phyloP scores from a whole-genome alignment of 2,113 vertebrate genomes.

The Atractosteus spatula region DNA sequence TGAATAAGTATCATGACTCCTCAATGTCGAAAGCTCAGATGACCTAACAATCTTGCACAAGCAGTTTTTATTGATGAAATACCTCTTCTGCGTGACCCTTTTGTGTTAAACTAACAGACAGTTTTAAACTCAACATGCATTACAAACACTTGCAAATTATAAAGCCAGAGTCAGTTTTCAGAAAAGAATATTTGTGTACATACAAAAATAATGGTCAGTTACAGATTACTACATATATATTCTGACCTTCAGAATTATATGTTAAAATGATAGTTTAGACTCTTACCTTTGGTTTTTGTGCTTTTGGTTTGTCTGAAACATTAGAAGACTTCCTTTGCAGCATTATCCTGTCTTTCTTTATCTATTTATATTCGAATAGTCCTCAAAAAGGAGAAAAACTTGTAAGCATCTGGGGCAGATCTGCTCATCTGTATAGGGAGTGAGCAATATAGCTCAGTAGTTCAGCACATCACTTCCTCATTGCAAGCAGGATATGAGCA shows the following conservation, averaged over 20 bases:
- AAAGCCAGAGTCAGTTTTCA: no score
- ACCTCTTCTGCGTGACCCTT: no score
- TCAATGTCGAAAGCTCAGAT: no score
- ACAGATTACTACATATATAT: not conserved
- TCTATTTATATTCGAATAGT: constrained; percentile 8
- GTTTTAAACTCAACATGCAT: no score
- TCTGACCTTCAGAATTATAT: not conserved
- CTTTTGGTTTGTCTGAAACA: constrained; percentile 65
- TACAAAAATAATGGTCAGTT: not conserved
- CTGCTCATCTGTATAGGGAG: constrained; percentile 33
- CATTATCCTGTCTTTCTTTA: constrained; percentile 46
- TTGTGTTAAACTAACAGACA: no score
- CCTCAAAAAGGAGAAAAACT: not conserved
- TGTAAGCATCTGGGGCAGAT: not conserved
- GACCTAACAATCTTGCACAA: no score
- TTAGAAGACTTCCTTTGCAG: constrained; percentile 66
- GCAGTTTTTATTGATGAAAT: no score
- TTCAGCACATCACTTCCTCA: constrained; percentile 58
- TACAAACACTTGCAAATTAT: no score
- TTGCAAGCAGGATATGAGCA: constrained; percentile 66
- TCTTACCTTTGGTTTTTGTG: constrained; percentile 69
- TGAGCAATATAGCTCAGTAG: constrained; percentile 12
- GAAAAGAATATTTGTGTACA: no score
- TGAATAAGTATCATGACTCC: no score
- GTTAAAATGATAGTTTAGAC: not conserved